Base-by-base conservation (phyloP, 2,797 vertebrate species). In the Gymnothorax reevesii region DNA sequence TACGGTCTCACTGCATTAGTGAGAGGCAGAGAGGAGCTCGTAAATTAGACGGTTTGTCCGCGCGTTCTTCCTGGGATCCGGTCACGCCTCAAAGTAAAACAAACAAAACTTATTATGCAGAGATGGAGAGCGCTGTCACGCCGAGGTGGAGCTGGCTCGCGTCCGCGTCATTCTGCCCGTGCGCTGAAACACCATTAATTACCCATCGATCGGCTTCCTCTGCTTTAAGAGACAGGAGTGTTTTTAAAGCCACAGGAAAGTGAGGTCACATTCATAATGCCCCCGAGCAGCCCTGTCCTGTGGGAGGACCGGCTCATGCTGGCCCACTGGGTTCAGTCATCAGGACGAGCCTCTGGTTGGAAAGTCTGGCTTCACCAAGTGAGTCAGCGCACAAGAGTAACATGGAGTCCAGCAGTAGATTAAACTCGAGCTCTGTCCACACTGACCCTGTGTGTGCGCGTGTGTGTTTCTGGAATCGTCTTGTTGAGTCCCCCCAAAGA, bases 101-200 rank as follows among this genome's bases (percentile, higher is more conserved):
- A 95, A 95, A 94, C 91, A 92, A 94, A 95, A 95, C 93, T 94
- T 95, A 92, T 93, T 94, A 89, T 91, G 91, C 62, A 88, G 93
- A 96, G 95, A 96, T 95, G 93, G 94, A 96, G 93, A 91, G 92
- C 91, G 92, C 92, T 95, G 95, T 96, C 95, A 96, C 88, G 86
- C 9, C 17, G 22, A 62, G 64, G 69, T 64, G 59, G 90, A 88
- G 88, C 85, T 90, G 92, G 91, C 91, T 90, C 91, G 90, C 91
- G 82, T 88, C 84, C 71, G 22, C 94, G 93, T 91, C 90, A 93
- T 93, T 90, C 92, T 84, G 87, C 88, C 62, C 22, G 27, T 66
- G 66, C 15, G 13, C 57, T 64, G 55, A 49, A 71, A 25, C 86
- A 25, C 62, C 88, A 93, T 95, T 95, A 96, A 95, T 94, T 93